phyloP scores from a whole-genome alignment of 2,888 invertebrate species.

The Agrochola circellaris region DNA sequence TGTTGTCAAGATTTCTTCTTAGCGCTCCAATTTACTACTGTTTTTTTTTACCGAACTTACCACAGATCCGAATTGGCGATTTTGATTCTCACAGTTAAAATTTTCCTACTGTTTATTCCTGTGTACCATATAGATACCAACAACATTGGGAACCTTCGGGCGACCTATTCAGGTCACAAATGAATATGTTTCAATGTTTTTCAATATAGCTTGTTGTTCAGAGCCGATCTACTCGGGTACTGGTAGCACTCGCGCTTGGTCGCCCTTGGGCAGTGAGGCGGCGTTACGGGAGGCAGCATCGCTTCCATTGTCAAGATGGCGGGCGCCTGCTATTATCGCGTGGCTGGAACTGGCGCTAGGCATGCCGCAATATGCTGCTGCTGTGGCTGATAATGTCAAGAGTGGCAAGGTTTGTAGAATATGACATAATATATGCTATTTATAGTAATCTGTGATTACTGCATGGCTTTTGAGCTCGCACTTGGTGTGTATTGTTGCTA shows the following conservation, averaged over 20 bases:
- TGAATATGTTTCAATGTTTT: slow-evolving; percentile 61
- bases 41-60: neutral
- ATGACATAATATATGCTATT: neutral
- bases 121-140: slow-evolving; percentile 26
- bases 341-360: slow-evolving; percentile 98
- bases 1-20: neutral
- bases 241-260: slow-evolving; percentile 91
- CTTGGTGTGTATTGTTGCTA: neutral
- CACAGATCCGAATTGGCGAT: slow-evolving; percentile 3
- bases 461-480: slow-evolving; percentile 21
- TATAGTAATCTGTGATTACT: neutral
- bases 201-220: slow-evolving; percentile 68
- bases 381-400: slow-evolving; percentile 98
- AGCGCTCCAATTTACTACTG: neutral
- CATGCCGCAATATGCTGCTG: slow-evolving; percentile 97
- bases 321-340: slow-evolving; percentile 97
- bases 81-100: neutral
- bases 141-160: slow-evolving; percentile 49
- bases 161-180: slow-evolving; percentile 48
- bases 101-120: neutral
- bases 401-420: slow-evolving; percentile 94
- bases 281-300: slow-evolving; percentile 96
- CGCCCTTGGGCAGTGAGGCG: slow-evolving; percentile 94
- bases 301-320: slow-evolving; percentile 97
- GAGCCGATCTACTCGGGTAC: slow-evolving; percentile 89